phyloP scores from a whole-genome alignment of 2,113 vertebrate species.

The Sturnus vulgaris region DNA sequence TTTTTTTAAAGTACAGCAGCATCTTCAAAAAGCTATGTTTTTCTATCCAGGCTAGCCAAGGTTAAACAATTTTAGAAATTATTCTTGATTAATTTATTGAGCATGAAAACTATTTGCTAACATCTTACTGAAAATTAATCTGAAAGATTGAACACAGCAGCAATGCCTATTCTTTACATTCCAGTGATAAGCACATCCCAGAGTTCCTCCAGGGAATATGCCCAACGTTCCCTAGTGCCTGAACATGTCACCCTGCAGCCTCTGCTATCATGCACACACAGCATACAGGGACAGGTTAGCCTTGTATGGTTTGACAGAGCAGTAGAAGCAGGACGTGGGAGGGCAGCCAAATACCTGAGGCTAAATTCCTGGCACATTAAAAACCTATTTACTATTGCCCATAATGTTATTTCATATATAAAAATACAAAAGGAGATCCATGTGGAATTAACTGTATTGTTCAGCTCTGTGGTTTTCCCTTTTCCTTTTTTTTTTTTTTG shows the following conservation, averaged over 20 bases:
- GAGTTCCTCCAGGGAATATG: background rate
- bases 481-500: background rate
- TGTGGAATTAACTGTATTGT: constrained; percentile 9
- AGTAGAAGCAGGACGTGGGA: constrained; percentile 16
- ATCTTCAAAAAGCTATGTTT: background rate
- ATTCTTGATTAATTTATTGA: background rate
- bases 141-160: background rate
- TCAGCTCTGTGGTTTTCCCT: background rate
- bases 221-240: constrained; percentile 12
- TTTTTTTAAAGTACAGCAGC: background rate
- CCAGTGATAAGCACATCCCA: background rate
- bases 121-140: background rate
- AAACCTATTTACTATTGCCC: constrained; percentile 27
- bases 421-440: constrained; percentile 14
- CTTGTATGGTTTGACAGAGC: constrained; percentile 3
- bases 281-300: background rate
- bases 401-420: constrained; percentile 21
- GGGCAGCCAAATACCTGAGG: constrained; percentile 45
- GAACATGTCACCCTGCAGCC: background rate
- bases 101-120: background rate
- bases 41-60: background rate
- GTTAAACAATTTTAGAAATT: background rate
- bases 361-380: constrained; percentile 35
- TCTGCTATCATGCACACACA: background rate
- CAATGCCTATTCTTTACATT: constrained; percentile 32